Evolutionary conservation across 2,888 invertebrate species (phyloP).

Genomic region (Ethmia dodecea): DNA sequence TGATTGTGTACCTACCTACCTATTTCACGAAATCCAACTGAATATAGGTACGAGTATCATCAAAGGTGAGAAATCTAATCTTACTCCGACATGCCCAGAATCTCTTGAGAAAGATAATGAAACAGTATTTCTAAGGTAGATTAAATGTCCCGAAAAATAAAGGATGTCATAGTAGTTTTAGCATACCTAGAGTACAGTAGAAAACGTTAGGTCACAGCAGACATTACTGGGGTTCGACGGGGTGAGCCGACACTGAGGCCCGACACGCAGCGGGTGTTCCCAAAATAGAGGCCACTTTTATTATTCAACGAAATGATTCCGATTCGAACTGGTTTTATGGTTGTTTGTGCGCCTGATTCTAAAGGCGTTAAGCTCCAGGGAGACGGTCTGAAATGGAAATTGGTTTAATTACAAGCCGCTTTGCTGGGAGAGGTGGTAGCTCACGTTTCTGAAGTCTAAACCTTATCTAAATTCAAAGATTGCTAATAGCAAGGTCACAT

Average conservation of each 20-base stretch:
- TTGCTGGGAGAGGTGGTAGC: not conserved
- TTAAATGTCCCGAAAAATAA: too few relatives aligned
- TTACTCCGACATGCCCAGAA: too few relatives aligned
- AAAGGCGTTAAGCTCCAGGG: slow-evolving; percentile 40
- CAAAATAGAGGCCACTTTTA: slow-evolving; percentile 64
- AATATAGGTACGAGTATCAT: too few relatives aligned
- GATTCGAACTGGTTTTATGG: slow-evolving; percentile 63
- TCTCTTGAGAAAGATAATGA: too few relatives aligned
- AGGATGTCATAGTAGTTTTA: too few relatives aligned
- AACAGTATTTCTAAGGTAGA: too few relatives aligned
- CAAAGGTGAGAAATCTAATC: too few relatives aligned
- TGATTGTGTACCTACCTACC: too few relatives aligned
- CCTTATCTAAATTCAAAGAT: slow-evolving; percentile 1
- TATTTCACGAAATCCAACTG: too few relatives aligned
- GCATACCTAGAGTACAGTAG: too few relatives aligned
- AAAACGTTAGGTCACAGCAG: slow-evolving; percentile 14
- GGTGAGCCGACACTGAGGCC: slow-evolving; percentile 28
- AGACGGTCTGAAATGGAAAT: slow-evolving; percentile 4
- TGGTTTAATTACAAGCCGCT: not conserved
- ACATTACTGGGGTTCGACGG: slow-evolving; percentile 19
- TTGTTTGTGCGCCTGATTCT: slow-evolving; percentile 42
- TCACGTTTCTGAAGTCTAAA: not conserved
- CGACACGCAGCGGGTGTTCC: slow-evolving; percentile 55
- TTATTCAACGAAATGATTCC: slow-evolving; percentile 59
- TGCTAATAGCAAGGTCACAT: slow-evolving; percentile 18